These are phyloP conservation scores for Lophius piscatorius DNA, from an alignment of 2,113 vertebrate genomes.

Conservation along the genomic window DNA sequence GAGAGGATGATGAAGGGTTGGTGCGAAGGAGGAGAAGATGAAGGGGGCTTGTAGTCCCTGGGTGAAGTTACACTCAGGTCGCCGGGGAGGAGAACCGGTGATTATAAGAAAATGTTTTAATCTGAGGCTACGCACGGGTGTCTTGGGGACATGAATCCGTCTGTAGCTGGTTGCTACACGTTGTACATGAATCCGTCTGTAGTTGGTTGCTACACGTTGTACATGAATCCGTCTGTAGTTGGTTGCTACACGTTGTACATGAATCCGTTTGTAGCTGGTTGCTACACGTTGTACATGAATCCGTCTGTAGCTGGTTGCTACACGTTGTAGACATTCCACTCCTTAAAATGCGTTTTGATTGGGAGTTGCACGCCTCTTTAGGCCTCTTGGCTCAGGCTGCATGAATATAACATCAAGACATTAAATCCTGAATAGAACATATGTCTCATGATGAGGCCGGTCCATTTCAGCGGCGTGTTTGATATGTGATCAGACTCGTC, in stretches of 20 bases:
- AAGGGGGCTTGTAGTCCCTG: conserved; percentile 56
- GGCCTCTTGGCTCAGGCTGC: conserved; percentile 5
- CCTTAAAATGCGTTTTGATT: conserved; percentile 43
- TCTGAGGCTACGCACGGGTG: conserved; percentile 37
- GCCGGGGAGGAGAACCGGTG: conserved; percentile 55
- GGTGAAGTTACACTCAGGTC: conserved; percentile 46
- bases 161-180: conserved; percentile 30
- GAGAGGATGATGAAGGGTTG: conserved; percentile 18
- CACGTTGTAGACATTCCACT: conserved; percentile 9
- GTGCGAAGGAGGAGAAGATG: conserved; percentile 25
- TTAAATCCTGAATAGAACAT: conserved; percentile 52
- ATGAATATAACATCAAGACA: conserved; percentile 60
- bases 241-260: conserved; percentile 23
- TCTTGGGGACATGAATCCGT: conserved; percentile 34
- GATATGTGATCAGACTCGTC: conserved; percentile 49
- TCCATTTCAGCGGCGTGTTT: conserved; percentile 38
- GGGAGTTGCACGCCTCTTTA: conserved; percentile 3
- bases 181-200: too few relatives aligned
- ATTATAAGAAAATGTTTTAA: conserved; percentile 48
- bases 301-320: conserved; percentile 32
- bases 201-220: conserved; percentile 18
- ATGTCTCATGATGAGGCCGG: conserved; percentile 44
- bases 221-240: conserved; percentile 34
- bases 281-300: too few relatives aligned
- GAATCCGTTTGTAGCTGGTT: conserved; percentile 32